phyloP scores from a whole-genome alignment of 2,888 invertebrate genomes.

The Priocnemis perturbator region DNA sequence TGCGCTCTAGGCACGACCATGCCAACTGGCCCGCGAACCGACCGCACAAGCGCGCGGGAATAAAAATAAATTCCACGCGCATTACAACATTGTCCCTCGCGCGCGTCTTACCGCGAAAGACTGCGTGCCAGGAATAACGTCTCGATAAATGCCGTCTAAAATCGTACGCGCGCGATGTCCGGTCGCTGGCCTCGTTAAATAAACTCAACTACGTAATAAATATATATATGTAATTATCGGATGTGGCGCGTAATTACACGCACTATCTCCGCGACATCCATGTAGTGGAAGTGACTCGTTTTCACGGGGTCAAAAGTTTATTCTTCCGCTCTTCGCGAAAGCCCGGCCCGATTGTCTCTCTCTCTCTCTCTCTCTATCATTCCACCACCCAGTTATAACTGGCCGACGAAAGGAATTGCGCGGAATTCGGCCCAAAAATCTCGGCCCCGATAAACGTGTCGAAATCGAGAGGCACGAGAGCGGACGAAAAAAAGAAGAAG shows the following conservation, averaged over 20 bases:
- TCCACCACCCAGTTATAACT: too few species aligned
- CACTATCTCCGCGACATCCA: conserved; percentile 19
- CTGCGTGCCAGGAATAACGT: background rate
- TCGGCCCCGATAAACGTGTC: background rate
- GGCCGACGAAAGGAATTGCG: background rate
- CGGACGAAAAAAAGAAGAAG: too few species aligned
- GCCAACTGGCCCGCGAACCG: background rate
- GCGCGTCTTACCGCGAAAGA: too few species aligned
- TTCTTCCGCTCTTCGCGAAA: conserved; percentile 23
- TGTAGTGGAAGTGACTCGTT: conserved; percentile 20
- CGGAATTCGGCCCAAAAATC: background rate
- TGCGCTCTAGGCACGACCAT: too few species aligned
- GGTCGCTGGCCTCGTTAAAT: conserved; percentile 1
- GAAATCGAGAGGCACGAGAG: background rate
- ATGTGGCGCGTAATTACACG: conserved; percentile 23
- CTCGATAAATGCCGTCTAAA: background rate
- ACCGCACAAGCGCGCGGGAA: too few species aligned
- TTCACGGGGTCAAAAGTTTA: conserved; percentile 31
- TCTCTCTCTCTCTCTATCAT: too few species aligned
- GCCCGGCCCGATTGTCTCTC: background rate
- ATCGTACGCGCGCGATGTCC: conserved; percentile 1
- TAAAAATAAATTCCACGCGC: background rate
- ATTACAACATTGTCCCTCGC: background rate
- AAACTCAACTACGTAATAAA: conserved; percentile 4
- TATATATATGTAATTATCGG: conserved; percentile 16